Base-by-base conservation (phyloP, 2,888 invertebrate genomes). In the Caenorhabditis angaria region DNA sequence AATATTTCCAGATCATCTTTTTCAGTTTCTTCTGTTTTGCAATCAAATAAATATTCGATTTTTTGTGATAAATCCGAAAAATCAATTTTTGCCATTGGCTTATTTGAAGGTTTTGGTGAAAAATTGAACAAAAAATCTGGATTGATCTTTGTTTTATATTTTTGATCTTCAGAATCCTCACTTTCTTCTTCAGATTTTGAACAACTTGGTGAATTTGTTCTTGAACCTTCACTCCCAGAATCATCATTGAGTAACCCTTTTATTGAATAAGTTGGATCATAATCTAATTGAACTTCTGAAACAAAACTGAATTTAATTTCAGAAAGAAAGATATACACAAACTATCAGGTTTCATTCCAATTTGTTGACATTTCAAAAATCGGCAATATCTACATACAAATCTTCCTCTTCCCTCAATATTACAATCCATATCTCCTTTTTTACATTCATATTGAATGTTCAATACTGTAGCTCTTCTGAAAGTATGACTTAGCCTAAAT, bases 291-390 rank as follows among this genome's bases (percentile, higher is more conserved):
- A 24, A 70, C 65, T 54, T 70, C 70, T 70, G 50, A 6, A 58
- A 35, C 18, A 20, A 32, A 32, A 32, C 12, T 32, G 12, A 32
- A 8, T 5, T 32, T 32, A 50, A 12, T 53, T 14, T 4, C 24
- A 53, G 20, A 32, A 32, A 32, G 12, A 32, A 32, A 32, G n/a
- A n/a, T n/a, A n/a, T n/a, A n/a, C n/a, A n/a, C 65, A 53, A 18
- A 76, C 76, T 76, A 28, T 56, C 65, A 14, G 62, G 53, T 55
- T 70, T 70, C 77, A 77, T 77, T 10, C 77, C 77, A 27, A 77
- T 65, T 28, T 56, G 59, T 22, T 74, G 56, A 35, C 77, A 77
- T 51, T 57, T 68, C 20, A 62, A 65, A 14, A 68, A 59, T 24
- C 77, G 65, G 32, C 77, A 77, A 27, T 71, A 68, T 59, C 70